A percentile compares a stretch with the other conserved stretches of the same genome.
Conservation (phyloP, 2,888 invertebrate genomes). For the Eupithecia exiguata region DNA sequence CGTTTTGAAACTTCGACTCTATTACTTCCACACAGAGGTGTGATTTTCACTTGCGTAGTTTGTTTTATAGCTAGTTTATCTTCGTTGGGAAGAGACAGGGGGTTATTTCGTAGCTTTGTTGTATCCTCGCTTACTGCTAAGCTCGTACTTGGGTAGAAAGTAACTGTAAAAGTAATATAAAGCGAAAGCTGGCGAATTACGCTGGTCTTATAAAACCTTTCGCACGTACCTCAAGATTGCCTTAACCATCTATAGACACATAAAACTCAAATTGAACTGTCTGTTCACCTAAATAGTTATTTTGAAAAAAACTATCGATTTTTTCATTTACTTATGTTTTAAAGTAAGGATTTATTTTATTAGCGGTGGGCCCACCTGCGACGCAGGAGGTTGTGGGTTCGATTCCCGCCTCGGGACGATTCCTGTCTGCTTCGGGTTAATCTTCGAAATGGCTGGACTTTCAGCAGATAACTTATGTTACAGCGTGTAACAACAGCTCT, state of each 20-base stretch:
- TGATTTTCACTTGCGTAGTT: neutral
- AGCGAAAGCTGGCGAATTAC: neutral
- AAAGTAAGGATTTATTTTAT: no score
- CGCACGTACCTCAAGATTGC: slow-evolving; percentile 12
- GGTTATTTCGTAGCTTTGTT: neutral
- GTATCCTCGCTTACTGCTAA: neutral
- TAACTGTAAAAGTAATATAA: neutral
- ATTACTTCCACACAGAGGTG: neutral
- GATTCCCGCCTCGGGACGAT: no score
- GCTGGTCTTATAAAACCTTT: neutral
- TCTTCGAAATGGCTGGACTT: no score
- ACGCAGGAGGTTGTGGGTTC: no score
- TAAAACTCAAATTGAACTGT: neutral
- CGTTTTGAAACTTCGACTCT: neutral
- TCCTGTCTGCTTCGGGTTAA: no score
- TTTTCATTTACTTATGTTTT: no score
- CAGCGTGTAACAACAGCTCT: no score
- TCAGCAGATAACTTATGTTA: no score
- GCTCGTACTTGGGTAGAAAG: neutral
- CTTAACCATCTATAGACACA: neutral
- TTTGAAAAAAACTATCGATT: no score
- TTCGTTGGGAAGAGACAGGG: neutral
- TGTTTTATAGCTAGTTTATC: neutral
- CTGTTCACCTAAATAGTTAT: no score
- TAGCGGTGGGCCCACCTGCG: no score